Evolutionary conservation across 2,113 vertebrate genomes (phyloP).

Genomic region (Agapornis roseicollis): DNA sequence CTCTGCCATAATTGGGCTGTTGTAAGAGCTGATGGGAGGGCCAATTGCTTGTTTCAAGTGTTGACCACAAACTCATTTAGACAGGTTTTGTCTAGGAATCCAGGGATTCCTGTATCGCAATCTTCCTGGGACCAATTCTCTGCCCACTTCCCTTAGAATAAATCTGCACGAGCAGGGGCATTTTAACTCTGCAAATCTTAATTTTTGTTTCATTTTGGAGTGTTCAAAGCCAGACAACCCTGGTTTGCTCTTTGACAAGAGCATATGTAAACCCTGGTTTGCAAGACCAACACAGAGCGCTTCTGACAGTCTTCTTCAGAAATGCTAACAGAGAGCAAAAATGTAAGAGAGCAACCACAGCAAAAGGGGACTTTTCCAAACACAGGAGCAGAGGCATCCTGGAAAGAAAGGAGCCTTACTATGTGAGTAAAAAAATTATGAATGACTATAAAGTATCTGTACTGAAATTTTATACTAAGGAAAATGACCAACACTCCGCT

Average conservation of each 20-base stretch:
- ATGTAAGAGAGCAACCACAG: background rate
- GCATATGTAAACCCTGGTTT: too few species aligned
- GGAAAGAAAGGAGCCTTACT: background rate
- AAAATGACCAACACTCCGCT: background rate
- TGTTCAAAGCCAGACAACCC: background rate
- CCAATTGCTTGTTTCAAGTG: background rate
- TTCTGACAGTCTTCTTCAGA: background rate
- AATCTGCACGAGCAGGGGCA: background rate
- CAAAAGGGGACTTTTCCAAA: background rate
- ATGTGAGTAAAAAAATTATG: background rate
- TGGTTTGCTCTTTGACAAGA: background rate
- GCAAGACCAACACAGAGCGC: too few species aligned
- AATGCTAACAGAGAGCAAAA: background rate
- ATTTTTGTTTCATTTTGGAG: background rate
- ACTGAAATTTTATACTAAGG: background rate
- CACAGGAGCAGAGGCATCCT: background rate
- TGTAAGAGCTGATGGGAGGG: background rate
- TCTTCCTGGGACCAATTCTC: background rate
- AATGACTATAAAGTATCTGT: background rate
- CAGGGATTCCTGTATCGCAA: background rate
- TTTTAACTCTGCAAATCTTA: background rate
- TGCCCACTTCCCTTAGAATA: background rate
- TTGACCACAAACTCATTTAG: slow-evolving; percentile 43
- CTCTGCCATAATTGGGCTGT: background rate
- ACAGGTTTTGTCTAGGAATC: slow-evolving; percentile 33